Conservation (phyloP, 2,888 invertebrate species). For the Cephus nigrinus region DNA sequence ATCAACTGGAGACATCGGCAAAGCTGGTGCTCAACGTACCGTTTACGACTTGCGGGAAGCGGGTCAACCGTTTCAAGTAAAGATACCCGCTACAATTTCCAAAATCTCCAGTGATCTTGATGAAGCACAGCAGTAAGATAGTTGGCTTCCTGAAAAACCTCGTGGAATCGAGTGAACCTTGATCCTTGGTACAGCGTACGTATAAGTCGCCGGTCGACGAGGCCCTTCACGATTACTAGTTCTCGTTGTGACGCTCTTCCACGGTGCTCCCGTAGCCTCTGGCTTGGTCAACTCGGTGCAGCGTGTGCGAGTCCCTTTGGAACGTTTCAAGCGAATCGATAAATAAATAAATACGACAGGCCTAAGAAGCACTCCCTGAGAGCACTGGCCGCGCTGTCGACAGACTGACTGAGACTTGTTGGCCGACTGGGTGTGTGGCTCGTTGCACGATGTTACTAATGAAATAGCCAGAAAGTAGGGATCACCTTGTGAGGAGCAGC, state of each 20-base stretch:
- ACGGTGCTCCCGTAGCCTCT: slow-evolving; percentile 16
- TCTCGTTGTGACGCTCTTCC: slow-evolving; percentile 18
- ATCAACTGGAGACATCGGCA: not conserved
- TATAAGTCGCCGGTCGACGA: not conserved
- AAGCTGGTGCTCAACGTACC: not conserved
- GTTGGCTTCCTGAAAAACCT: too few species aligned
- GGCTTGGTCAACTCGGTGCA: not conserved
- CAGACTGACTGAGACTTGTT: too few species aligned
- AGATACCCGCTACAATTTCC: too few species aligned
- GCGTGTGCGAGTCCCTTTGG: not conserved
- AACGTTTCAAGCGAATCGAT: slow-evolving; percentile 25
- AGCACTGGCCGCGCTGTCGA: slow-evolving; percentile 12
- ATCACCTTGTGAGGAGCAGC: too few species aligned
- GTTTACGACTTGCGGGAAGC: not conserved
- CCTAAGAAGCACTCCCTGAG: slow-evolving; percentile 9
- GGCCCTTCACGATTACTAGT: slow-evolving; percentile 11
- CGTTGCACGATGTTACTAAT: too few species aligned
- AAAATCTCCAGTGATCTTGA: too few species aligned
- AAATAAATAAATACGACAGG: slow-evolving; percentile 29
- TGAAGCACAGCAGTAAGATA: too few species aligned
- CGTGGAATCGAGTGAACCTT: too few species aligned
- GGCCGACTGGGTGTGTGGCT: too few species aligned
- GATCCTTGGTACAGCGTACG: not conserved
- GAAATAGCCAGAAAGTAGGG: too few species aligned
- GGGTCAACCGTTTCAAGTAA: not conserved